Evolutionary conservation across 2,888 invertebrate species (phyloP), one percentile per base, ranked within the genome.

Genomic region (Tinea semifulvella): DNA sequence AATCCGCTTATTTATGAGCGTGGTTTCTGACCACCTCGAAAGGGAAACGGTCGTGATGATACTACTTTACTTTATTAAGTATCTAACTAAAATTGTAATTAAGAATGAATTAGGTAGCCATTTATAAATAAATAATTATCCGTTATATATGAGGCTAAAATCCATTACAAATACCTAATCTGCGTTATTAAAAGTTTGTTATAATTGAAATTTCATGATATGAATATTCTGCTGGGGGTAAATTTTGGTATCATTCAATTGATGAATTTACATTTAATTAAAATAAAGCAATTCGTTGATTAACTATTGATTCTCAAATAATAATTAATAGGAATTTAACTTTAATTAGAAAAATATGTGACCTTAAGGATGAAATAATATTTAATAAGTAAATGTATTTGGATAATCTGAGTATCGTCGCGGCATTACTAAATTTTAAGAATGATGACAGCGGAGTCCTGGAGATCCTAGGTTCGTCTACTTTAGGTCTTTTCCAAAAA

Each of bases 381-480:
- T 90, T 90, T 87, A 88, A 89, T 45, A 80, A 61, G 82, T 71
- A 57, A 84, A 89, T 16, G 77, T 72, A 67, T 89, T 88, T 0
- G 88, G 88, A 44, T 89, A 90, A 65, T 90, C 88, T 2, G 88
- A 86, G 43, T 90, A 90, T 48, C 91, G 90, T 46, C 91, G 90
- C 38, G 90, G 91, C 71, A 91, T 90, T 0, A 68, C 68, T 0
- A n/a, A n/a, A n/a, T n/a, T n/a, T n/a, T n/a, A n/a, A n/a, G n/a
- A n/a, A n/a, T n/a, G n/a, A n/a, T n/a, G n/a, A n/a, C n/a, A n/a
- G n/a, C n/a, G n/a, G n/a, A n/a, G n/a, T n/a, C n/a, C n/a, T n/a
- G n/a, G n/a, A n/a, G n/a, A n/a, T n/a, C n/a, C n/a, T n/a, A n/a
- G n/a, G n/a, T n/a, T n/a, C n/a, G n/a, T n/a, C n/a, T n/a, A n/a